Evolutionary conservation across 2,888 invertebrate genomes (phyloP), one percentile per base, ranked within the genome.

Genomic region (Iselma pallidipennis): DNA sequence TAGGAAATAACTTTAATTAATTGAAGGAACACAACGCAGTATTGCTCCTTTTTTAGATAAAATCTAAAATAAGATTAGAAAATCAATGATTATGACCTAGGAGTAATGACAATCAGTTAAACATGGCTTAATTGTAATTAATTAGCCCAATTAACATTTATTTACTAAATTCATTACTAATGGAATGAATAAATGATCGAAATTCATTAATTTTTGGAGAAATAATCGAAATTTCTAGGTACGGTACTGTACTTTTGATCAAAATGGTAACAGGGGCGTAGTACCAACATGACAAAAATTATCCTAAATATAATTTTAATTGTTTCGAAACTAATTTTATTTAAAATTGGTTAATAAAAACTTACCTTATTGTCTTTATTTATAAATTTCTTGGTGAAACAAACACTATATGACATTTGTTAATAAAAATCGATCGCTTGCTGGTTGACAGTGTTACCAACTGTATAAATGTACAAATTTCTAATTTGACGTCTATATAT

Each of bases 21-120:
- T 49, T 64, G 65, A 66, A 57, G 29, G 58, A 57, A 49, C 28
- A 21, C 28, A n/a, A 16, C 12, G 12, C n/a, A 49, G 59, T 65
- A 63, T 61, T 66, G 65, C 67, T 63, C 66, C 57, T 53, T 49
- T 23, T 49, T 54, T 37, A 50, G 61, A 64, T 62, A 66, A 67
- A 69, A 66, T 61, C 57, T 42, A 31, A n/a, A n/a, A n/a, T n/a
- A n/a, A n/a, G n/a, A n/a, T n/a, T 64, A 56, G 55, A 71, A 71
- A 71, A 71, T 71, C 71, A 70, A 71, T 70, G 71, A 59, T 66
- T 70, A 66, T 71, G 71, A 71, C 71, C 70, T 71, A 61, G 19
- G 53, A 49, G 52, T 52, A 33, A 33, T 12, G 28, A 28, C 21
- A 14, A n/a, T n/a, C 28, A 25, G 19, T 25, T 51, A 6, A 29